phyloP scores from a whole-genome alignment of 2,797 vertebrate species.

The Hirundo rustica region DNA sequence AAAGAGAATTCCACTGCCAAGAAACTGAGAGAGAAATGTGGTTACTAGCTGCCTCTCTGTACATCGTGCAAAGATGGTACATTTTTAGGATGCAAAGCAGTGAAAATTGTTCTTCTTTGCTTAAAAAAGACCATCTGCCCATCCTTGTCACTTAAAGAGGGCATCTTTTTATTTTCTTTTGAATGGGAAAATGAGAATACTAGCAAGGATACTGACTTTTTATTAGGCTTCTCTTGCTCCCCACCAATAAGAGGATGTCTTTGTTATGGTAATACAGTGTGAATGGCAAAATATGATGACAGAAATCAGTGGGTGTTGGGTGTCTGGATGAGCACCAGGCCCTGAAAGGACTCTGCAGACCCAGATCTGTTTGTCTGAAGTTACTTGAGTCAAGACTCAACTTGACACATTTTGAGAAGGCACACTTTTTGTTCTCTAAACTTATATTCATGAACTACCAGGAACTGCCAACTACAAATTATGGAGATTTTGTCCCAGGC shows the following conservation, averaged over 20 bases:
- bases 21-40: background rate
- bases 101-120: conserved; percentile 11
- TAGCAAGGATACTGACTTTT: background rate
- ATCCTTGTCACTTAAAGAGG: background rate
- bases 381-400: background rate
- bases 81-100: conserved; percentile 8
- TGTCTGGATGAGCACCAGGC: background rate
- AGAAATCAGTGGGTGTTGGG: background rate
- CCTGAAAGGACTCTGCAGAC: background rate
- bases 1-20: background rate
- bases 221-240: background rate
- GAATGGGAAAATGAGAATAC: background rate
- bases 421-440: background rate
- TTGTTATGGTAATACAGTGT: background rate
- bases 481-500: background rate
- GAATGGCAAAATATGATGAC: background rate
- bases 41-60: background rate
- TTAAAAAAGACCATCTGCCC: conserved; percentile 11
- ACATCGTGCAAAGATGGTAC: background rate
- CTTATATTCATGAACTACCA: background rate
- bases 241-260: background rate
- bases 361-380: background rate
- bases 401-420: background rate
- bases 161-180: background rate
- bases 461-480: background rate